These are phyloP conservation scores for Lepidocyrtinus sp. DNA, from an alignment of 2,888 invertebrate species.

Conservation along the genomic window DNA sequence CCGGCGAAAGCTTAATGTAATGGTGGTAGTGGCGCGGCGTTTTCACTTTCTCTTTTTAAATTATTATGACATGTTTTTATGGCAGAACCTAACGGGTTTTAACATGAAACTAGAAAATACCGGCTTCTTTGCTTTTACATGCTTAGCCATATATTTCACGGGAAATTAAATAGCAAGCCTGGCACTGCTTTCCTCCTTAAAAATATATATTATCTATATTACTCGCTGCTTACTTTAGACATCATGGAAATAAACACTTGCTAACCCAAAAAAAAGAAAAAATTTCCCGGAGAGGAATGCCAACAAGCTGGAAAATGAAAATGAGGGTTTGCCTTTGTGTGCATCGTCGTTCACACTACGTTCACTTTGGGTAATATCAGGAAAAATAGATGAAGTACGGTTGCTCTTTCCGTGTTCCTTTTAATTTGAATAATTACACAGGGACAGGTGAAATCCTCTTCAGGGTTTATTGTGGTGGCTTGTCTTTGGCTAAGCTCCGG, in stretches of 20 bases:
- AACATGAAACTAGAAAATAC: background rate
- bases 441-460: background rate
- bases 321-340: too few species aligned
- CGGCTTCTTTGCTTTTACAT: background rate
- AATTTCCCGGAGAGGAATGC: too few species aligned
- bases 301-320: too few species aligned
- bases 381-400: too few species aligned
- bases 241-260: background rate
- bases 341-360: too few species aligned
- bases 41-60: constrained; percentile 25
- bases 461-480: too few species aligned
- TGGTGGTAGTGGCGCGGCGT: background rate
- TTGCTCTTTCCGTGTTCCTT: background rate
- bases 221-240: too few species aligned
- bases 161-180: constrained; percentile 40
- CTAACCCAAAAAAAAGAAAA: too few species aligned
- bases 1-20: background rate
- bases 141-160: constrained; percentile 35
- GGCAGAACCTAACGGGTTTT: constrained; percentile 4
- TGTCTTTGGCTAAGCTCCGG: too few species aligned
- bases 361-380: too few species aligned
- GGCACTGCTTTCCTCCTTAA: background rate
- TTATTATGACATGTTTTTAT: constrained; percentile 50
- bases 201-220: too few species aligned
- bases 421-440: background rate